These are phyloP conservation scores for Idaea aversata DNA, from an alignment of 2,888 invertebrate genomes.

Conservation along the genomic window DNA sequence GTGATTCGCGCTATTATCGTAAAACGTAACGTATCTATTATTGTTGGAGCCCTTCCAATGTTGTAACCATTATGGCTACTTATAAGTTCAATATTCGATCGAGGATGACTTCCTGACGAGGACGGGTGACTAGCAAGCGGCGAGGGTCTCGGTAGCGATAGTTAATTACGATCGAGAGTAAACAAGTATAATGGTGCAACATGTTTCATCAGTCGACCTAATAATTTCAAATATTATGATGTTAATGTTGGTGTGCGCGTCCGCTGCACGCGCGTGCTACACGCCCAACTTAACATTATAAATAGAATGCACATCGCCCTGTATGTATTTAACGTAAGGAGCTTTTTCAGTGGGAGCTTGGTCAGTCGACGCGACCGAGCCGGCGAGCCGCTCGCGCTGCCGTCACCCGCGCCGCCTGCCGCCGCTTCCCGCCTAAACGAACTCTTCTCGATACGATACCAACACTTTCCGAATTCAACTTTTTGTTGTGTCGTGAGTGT, in stretches of 20 bases:
- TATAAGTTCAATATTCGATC: slow-evolving; percentile 34
- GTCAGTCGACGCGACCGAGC: slow-evolving; percentile 62
- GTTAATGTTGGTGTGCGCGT: slow-evolving; percentile 57
- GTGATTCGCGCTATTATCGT: slow-evolving; percentile 48
- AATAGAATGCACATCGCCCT: slow-evolving; percentile 74
- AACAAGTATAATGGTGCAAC: slow-evolving; percentile 40
- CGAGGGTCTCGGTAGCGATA: slow-evolving; percentile 13
- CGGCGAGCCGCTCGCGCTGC: slow-evolving; percentile 63
- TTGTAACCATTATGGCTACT: slow-evolving; percentile 42
- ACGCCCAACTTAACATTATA: slow-evolving; percentile 73
- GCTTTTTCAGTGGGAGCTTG: slow-evolving; percentile 60
- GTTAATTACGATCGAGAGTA: slow-evolving; percentile 29
- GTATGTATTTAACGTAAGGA: slow-evolving; percentile 71
- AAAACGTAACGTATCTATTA: slow-evolving; percentile 53
- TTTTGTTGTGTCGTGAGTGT: not conserved
- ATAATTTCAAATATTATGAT: slow-evolving; percentile 72
- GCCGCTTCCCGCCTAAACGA: slow-evolving; percentile 38
- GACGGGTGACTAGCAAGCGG: not conserved
- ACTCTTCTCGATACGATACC: not conserved
- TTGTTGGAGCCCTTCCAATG: slow-evolving; percentile 63
- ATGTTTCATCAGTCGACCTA: slow-evolving; percentile 68
- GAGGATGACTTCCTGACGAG: slow-evolving; percentile 8
- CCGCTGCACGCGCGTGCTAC: slow-evolving; percentile 64
- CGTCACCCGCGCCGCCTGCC: slow-evolving; percentile 37
- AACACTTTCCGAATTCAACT: not conserved